These are phyloP conservation scores for Hirtodrosophila duncani DNA, from an alignment of 2,888 invertebrate species.

Conservation along the genomic window DNA sequence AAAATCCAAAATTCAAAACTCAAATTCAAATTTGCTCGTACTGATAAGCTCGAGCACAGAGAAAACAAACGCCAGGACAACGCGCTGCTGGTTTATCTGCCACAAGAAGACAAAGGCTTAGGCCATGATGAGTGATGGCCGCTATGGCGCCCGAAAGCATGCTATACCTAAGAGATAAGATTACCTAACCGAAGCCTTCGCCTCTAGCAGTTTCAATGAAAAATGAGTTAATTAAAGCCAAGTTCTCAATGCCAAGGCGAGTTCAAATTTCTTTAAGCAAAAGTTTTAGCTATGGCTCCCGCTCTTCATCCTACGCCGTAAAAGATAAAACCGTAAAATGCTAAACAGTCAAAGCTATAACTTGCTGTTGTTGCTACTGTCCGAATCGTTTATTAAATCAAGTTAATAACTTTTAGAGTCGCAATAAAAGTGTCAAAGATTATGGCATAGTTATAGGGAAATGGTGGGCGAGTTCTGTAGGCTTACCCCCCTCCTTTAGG, in stretches of 20 bases:
- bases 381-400: constrained; percentile 74
- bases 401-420: constrained; percentile 75
- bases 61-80: background rate
- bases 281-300: constrained; percentile 33
- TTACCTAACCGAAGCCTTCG: constrained; percentile 31
- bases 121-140: constrained; percentile 56
- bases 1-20: constrained; percentile 46
- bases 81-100: constrained; percentile 43
- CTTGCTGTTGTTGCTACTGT: constrained; percentile 29
- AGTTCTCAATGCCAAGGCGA: constrained; percentile 57
- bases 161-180: constrained; percentile 53
- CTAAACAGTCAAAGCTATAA: constrained; percentile 40
- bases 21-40: constrained; percentile 38
- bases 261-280: constrained; percentile 61
- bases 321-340: constrained; percentile 56
- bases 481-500: too few relatives aligned
- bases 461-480: constrained; percentile 4
- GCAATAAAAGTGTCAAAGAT: constrained; percentile 77
- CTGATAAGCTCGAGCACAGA: constrained; percentile 21
- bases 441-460: constrained; percentile 69
- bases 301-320: constrained; percentile 3
- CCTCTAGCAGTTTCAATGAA: constrained; percentile 72
- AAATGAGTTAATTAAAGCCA: constrained; percentile 77
- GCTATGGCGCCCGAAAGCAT: constrained; percentile 35
- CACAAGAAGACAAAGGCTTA: constrained; percentile 47